Base-by-base conservation (phyloP, 1,140 invertebrate genomes). In the Manduca sexta region DNA sequence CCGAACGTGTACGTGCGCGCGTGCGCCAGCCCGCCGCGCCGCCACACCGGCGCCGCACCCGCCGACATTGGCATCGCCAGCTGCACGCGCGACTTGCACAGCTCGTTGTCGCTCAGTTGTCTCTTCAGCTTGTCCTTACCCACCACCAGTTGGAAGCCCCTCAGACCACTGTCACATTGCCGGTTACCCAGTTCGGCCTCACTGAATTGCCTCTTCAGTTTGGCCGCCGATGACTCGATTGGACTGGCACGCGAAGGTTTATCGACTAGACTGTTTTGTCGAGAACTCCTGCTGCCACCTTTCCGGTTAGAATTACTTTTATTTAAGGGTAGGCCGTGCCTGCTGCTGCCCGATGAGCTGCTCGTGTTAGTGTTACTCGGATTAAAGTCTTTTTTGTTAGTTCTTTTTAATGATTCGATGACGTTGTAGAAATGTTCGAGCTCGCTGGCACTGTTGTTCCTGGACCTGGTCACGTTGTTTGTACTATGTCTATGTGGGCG, bases 61-160 rank as follows among this genome's bases (percentile, higher is more conserved):
- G 80, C 77, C 3, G 79, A 80, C 71, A 80, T 74, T 31, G 79
- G 79, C 77, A 81, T 74, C 21, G 68, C 69, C 38, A 79, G 48
- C 37, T 64, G 76, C 40, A 73, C 61, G 3, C 71, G 60, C 31
- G 74, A 67, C 37, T 64, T 48, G 21, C 63, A 63, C 58, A 84
- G 39, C 52, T 78, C 75, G 46, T 76, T 78, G 49, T 78, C 74
- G 52, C 76, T 80, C 56, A 77, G 30, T 54, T 80, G 80, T 37
- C 78, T 61, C 52, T 74, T 71, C 48, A 82, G 46, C 45, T 74
- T 76, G 30, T 78, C 67, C 46, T 81, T 81, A 8, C 80, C 80
- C 10, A 80, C 72, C 10, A 83, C 76, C 35, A 77, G 50, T 35
- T 69, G 74, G 68, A 79, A 78, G 57, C 75, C 74, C 51, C 62